Base-by-base conservation (phyloP, 2,888 invertebrate species). In the Pegoplata infirma region DNA sequence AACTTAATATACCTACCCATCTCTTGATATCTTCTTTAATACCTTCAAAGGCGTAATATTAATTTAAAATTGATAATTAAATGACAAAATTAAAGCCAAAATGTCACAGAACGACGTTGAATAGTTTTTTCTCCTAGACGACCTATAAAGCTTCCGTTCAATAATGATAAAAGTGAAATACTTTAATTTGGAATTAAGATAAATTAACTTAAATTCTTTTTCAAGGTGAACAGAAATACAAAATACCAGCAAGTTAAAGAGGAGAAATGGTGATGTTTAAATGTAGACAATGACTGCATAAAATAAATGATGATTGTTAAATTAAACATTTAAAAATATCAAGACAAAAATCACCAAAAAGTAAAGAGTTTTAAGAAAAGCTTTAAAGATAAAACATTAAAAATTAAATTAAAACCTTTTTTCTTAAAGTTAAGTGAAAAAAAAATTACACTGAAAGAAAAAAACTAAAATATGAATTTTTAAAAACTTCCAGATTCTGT, bases 281-380 rank as follows among this genome's bases (percentile, higher is more conserved):
- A 21, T 14, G 2, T 28, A 46, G 44, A 51, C 36, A 58, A 40
- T 47, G 58, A 14, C 23, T 3, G 28, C 40, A 21, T 66, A 66
- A 58, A 58, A 73, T 73, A 59, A 74, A 74, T 66, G 59, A 66
- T 53, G 59, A 59, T 40, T 59, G 32, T 59, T 58, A 66, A 66
- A 51, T 73, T 46, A 44, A 58, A 66, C 49, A 47, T 73, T 56
- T n/a, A n/a, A n/a, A n/a, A 49, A 28, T 53, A 21, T 16, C 7
- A 16, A 21, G 14, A 51, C 14, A 51, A 36, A 19, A 36, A 36
- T 4, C 16, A 5, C 6, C 14, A 25, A 7, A 17, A 28, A 61
- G 47, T 32, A 51, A 36, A 23, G 4, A 28, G 49, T 32, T 64
- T 49, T 36, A 51, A 40, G 12, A 49, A 5, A 21, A 25, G 40